Evolutionary conservation across 1,140 invertebrate genomes (phyloP).

Genomic region (Meloidogyne chitwoodi): DNA sequence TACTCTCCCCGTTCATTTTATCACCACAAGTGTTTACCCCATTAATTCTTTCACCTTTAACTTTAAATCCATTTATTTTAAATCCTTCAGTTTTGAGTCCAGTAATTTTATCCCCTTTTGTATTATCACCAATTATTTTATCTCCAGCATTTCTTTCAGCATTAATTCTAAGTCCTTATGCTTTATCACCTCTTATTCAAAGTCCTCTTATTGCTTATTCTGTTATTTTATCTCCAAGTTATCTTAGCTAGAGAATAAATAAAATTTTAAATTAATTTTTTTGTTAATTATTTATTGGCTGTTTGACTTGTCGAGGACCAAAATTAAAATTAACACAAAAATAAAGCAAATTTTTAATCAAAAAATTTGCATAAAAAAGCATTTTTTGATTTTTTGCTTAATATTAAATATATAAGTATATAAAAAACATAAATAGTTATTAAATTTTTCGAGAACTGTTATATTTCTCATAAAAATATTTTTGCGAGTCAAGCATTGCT

Average conservation of each 20-base stretch:
- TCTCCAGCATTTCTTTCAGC: constrained; percentile 44
- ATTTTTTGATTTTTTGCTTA: too few relatives aligned
- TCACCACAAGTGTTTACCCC: constrained; percentile 44
- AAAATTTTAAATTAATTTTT: too few relatives aligned
- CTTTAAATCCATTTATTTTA: constrained; percentile 38
- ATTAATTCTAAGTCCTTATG: constrained; percentile 48
- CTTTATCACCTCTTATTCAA: constrained; percentile 47
- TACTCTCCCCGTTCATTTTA: constrained; percentile 42
- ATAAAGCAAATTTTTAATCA: too few relatives aligned
- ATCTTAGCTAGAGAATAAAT: constrained; percentile 33
- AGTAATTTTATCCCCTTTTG: constrained; percentile 40
- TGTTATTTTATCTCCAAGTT: constrained; percentile 52
- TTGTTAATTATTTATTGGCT: too few relatives aligned
- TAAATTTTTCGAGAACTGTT: too few relatives aligned
- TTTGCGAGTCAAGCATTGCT: too few relatives aligned
- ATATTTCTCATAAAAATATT: too few relatives aligned
- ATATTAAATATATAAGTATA: too few relatives aligned
- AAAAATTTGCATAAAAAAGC: too few relatives aligned
- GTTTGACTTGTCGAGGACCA: too few relatives aligned
- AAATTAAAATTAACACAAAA: too few relatives aligned
- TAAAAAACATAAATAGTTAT: too few relatives aligned
- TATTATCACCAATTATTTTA: constrained; percentile 46
- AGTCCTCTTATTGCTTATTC: constrained; percentile 39
- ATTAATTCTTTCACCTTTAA: constrained; percentile 43
- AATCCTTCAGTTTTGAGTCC: constrained; percentile 35